Base-by-base conservation (phyloP, 1,140 invertebrate species). In the Micrasema longulum region DNA sequence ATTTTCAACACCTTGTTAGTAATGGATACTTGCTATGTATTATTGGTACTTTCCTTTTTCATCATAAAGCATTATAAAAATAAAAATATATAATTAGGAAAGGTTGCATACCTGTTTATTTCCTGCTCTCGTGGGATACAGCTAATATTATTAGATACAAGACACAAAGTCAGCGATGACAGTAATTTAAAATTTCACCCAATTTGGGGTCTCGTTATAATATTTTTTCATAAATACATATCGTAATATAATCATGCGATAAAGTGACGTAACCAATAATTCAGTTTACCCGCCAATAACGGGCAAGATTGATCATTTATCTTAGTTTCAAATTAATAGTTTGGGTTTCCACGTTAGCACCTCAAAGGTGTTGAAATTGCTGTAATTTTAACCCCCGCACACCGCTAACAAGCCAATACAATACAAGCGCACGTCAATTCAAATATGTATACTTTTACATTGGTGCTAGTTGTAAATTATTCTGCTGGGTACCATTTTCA, bases 291-390 rank as follows among this genome's bases (percentile, higher is more conserved):
- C 47, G 47, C 47, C 47, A 48, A 36, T 31, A 26, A 36, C 31
- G 26, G 22, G 38, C 55, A 16, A 14, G 36, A 69, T 55, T 36
- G 66, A 45, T 52, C 70, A 55, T 72, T 72, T 72, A 48, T 48
- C 47, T 48, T 48, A 38, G 23, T 14, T 31, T 7, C 26, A 72
- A 72, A 72, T 66, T 60, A 67, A 53, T 66, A 66, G 70, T 66
- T 60, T 12, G 57, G 48, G 43, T 63, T 65, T 70, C 31, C 22
- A 67, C 63, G 70, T 72, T 72, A 72, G 70, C 63, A 72, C 63
- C 70, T 72, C 63, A 11, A 36, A 72, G 64, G 70, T 72, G 70
- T 72, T 53, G 65, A 72, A 72, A 72, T 72, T 72, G 70, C 70
- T 72, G 43, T 72, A 72, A 72, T 72, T 72, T 72, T 48, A 64